Evolutionary conservation across 2,113 vertebrate species (phyloP), one percentile per base, ranked within the genome.

Genomic region (Nicator chloris): DNA sequence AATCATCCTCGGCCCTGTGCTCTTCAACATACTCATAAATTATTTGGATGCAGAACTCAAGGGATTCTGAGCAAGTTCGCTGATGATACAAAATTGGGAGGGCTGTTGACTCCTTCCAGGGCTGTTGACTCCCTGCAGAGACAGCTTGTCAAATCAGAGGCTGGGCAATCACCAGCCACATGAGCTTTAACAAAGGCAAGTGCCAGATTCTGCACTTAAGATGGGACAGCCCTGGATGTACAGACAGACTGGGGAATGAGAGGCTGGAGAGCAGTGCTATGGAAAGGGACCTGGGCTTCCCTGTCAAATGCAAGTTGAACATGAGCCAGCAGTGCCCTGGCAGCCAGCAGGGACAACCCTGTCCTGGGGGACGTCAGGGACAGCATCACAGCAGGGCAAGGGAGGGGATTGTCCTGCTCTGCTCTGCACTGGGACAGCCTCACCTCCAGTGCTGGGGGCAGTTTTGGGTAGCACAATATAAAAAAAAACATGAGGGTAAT

Each of bases 341-440:
- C 56, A 71, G 45, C 39, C 56, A 53, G 57, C 16, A 72, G 7
- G 17, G 22, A 4, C 80, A 37, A 3, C 1, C 3, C 1, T 61
- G 20, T 45, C 39, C 68, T 45, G 27, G 7, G 10, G 13, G 0
- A 0, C 33, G 37, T 33, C 22, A 54, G 68, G 56, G 8, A 14
- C 68, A 83, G 56, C 26, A 44, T 61, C 0, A 0, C 56, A 31
- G 47, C 33, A 0, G 0, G 33, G 27, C 8, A 53, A 44, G 47
- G 33, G 17, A 63, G 33, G 21, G 47, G 33, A 83, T 61, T 63
- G 49, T 72, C 27, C 27, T 4, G 6, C 47, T 63, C 49, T 54
- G 40, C 57, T 47, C 57, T 54, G 49, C 0, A 0, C 33, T 63
- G 68, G n/a, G 7, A 4, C 1, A 0, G 40, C 49, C 15, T 73